These are phyloP conservation scores for Dyspetes luteomarginatus DNA, from an alignment of 2,888 invertebrate genomes.

Conservation along the genomic window DNA sequence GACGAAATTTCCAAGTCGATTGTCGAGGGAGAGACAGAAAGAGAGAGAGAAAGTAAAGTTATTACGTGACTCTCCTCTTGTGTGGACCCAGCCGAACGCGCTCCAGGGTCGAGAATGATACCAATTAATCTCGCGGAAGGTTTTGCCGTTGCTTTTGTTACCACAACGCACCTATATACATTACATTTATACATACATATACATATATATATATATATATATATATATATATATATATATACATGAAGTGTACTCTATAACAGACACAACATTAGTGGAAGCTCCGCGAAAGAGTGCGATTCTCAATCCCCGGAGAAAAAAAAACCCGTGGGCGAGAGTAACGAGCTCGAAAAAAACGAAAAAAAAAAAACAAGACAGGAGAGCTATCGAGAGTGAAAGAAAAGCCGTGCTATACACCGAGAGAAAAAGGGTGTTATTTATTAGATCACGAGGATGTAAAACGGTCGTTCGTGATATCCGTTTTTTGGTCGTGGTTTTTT, in stretches of 20 bases:
- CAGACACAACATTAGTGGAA: slow-evolving; percentile 47
- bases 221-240: neutral
- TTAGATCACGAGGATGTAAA: slow-evolving; percentile 59
- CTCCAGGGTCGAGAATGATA: slow-evolving; percentile 58
- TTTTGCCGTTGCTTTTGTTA: slow-evolving; percentile 64
- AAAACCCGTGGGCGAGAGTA: slow-evolving; percentile 56
- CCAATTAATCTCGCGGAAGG: slow-evolving; percentile 64
- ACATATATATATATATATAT: neutral
- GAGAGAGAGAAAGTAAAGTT: slow-evolving; percentile 52
- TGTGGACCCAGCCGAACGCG: neutral
- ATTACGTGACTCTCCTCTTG: slow-evolving; percentile 58
- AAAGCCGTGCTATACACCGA: slow-evolving; percentile 29
- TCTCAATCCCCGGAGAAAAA: slow-evolving; percentile 50
- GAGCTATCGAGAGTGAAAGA: slow-evolving; percentile 55
- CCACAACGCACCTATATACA: slow-evolving; percentile 34
- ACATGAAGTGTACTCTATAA: slow-evolving; percentile 17
- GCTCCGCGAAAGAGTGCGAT: slow-evolving; percentile 45
- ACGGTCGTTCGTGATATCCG: slow-evolving; percentile 38
- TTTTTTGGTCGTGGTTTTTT: slow-evolving; percentile 45
- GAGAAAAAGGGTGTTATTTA: slow-evolving; percentile 62
- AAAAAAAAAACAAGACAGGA: slow-evolving; percentile 44
- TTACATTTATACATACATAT: neutral
- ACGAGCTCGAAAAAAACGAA: slow-evolving; percentile 53
- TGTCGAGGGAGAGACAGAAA: slow-evolving; percentile 12
- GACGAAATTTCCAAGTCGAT: slow-evolving; percentile 62